Evolutionary conservation across 2,888 invertebrate genomes (phyloP).

Genomic region (Drosophila kanekoi): DNA sequence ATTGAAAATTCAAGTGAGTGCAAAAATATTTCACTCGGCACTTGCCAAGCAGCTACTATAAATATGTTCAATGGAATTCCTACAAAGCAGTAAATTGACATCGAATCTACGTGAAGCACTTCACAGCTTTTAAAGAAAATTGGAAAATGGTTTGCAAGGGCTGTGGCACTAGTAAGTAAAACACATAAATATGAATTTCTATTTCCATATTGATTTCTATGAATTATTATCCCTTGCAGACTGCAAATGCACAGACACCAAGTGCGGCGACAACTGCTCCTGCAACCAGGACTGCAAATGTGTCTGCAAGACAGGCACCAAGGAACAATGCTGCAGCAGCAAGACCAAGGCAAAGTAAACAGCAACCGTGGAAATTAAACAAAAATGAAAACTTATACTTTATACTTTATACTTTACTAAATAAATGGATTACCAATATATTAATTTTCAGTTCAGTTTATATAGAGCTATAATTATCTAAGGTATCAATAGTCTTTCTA

Average conservation of each 20-base stretch:
- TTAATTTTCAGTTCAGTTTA: no score
- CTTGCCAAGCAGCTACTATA: slow-evolving; percentile 43
- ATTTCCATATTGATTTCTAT: not conserved
- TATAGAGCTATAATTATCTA: no score
- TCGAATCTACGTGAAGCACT: slow-evolving; percentile 2
- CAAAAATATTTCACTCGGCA: slow-evolving; percentile 33
- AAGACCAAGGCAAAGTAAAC: slow-evolving; percentile 46
- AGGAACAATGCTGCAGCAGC: slow-evolving; percentile 69
- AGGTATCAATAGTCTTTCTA: no score
- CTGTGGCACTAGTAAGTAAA: slow-evolving; percentile 67
- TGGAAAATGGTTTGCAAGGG: slow-evolving; percentile 73
- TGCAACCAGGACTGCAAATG: slow-evolving; percentile 73
- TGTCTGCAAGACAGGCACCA: slow-evolving; percentile 69
- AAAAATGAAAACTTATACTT: not conserved
- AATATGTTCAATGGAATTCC: slow-evolving; percentile 30
- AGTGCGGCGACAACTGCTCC: slow-evolving; percentile 73
- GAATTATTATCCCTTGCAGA: slow-evolving; percentile 32
- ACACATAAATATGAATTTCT: not conserved
- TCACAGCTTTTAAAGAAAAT: slow-evolving; percentile 9
- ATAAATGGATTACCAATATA: not conserved
- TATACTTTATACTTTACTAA: not conserved
- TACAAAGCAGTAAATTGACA: slow-evolving; percentile 10
- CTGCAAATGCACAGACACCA: slow-evolving; percentile 67
- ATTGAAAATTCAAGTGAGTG: slow-evolving; percentile 36
- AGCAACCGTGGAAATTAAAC: slow-evolving; percentile 1